Conservation (phyloP, 1,140 invertebrate genomes). For the Drosophila kepulauana region DNA sequence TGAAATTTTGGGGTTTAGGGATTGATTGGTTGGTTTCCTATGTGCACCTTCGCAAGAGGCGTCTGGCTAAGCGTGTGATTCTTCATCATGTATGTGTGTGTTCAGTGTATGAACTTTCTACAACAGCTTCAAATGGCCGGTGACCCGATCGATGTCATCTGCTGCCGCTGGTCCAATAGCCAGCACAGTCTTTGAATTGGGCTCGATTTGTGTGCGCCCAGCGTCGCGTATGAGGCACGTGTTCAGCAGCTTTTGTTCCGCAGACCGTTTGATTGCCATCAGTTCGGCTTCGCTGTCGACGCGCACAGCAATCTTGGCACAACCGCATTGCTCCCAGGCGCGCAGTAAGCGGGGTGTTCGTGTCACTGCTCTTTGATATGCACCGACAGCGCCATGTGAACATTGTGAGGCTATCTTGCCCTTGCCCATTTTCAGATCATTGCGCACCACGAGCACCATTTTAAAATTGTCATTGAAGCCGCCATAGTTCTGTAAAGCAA, state of each 20-base stretch:
- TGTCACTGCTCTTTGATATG: constrained; percentile 89
- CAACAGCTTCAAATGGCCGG: constrained; percentile 94
- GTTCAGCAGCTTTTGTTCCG: constrained; percentile 89
- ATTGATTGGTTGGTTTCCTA: constrained; percentile 25
- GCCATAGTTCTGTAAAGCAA: constrained; percentile 50
- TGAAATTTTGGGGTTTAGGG: constrained; percentile 40
- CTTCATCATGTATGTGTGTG: background rate
- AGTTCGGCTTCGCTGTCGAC: constrained; percentile 89
- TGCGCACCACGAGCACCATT: constrained; percentile 94
- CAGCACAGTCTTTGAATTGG: constrained; percentile 94
- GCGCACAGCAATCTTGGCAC: constrained; percentile 93
- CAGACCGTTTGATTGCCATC: constrained; percentile 88
- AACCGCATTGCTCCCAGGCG: constrained; percentile 92
- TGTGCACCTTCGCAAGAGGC: background rate
- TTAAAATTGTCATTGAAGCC: constrained; percentile 88
- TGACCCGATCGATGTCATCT: constrained; percentile 91
- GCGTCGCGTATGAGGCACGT: constrained; percentile 93
- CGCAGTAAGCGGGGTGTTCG: constrained; percentile 88
- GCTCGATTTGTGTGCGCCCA: constrained; percentile 94
- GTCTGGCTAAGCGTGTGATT: constrained; percentile 36
- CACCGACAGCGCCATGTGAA: constrained; percentile 94
- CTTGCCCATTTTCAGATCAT: constrained; percentile 96
- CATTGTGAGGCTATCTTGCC: constrained; percentile 97
- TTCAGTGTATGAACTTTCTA: constrained; percentile 82
- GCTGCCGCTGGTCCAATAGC: constrained; percentile 95